phyloP scores from a whole-genome alignment of 2,888 invertebrate genomes.

The Helicoverpa assulta region DNA sequence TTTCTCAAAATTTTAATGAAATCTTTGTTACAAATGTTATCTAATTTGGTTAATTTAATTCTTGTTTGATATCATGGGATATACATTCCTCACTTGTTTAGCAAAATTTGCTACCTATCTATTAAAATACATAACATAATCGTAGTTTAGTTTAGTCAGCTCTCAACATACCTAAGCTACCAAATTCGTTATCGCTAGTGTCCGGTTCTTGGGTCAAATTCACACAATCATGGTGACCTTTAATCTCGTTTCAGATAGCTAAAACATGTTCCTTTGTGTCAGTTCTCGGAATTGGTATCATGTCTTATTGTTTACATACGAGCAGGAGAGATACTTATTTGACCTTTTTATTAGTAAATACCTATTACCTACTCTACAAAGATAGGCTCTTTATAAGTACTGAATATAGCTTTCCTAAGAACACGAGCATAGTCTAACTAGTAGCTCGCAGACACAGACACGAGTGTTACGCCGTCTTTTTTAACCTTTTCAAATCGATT shows the following conservation, averaged over 20 bases:
- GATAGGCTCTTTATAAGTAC: constrained; percentile 16
- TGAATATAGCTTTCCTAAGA: constrained; percentile 3
- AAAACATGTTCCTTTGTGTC: constrained; percentile 82
- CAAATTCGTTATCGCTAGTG: constrained; percentile 79
- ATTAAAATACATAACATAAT: constrained; percentile 15
- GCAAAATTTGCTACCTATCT: neutral
- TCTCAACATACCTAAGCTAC: constrained; percentile 61
- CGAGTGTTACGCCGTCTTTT: constrained; percentile 38
- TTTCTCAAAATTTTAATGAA: no score
- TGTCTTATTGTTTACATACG: constrained; percentile 75
- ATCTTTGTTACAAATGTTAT: no score
- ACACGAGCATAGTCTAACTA: neutral
- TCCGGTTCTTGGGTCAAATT: constrained; percentile 87
- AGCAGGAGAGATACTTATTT: constrained; percentile 61
- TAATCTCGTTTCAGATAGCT: constrained; percentile 86
- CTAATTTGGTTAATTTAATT: neutral
- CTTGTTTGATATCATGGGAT: neutral
- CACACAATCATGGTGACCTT: constrained; percentile 86
- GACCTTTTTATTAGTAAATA: constrained; percentile 53
- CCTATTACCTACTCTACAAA: constrained; percentile 26
- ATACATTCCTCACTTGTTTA: neutral
- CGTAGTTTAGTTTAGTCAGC: neutral
- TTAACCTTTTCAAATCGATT: constrained; percentile 62
- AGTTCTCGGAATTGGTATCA: constrained; percentile 81
- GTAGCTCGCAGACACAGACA: constrained; percentile 13